Base-by-base conservation (phyloP, 2,113 vertebrate genomes). In the Cavia porcellus region DNA sequence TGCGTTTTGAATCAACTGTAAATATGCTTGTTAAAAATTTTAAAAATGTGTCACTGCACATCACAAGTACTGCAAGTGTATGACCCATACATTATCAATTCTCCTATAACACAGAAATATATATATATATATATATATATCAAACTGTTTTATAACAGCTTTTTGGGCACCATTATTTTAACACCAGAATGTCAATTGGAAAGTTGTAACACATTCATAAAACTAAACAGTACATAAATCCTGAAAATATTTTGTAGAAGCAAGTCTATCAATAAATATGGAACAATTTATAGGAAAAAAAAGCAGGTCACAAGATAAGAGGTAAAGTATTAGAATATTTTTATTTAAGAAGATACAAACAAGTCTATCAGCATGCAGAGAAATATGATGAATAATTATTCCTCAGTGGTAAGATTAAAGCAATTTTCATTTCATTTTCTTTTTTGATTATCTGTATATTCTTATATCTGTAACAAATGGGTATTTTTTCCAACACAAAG, bases 381-480 rank as follows among this genome's bases (percentile, higher is more conserved):
- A 62, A 90, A 70, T 22, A 82, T 47, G 19, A 30, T 90, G 14
- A 74, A 15, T 57, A 30, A 52, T 57, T 45, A 90, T 72, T 50
- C 80, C 38, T 85, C 24, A 89, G 59, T 42, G 45, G 28, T 84
- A 66, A 5, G 55, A 59, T 64, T 62, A 52, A 50, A 47, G 13
- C 10, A 93, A 86, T 64, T 92, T 95, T 92, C 35, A 90, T 66
- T 74, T 86, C 47, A 50, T 82, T 62, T 61, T 57, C 57, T 61
- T 52, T 75, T 82, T 50, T 70, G 32, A 0, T 90, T 91, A 77
- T 62, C 83, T 66, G 7, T 66, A 75, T 38, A 75, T 61, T 79
- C 19, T 72, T 81, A 88, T 72, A 81, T 85, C 45, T 77, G 7
- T 77, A 86, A 87, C 15, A 94, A 94, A 90, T 42, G 13, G 3